Percentiles rank a stretch among this genome's conserved stretches.
Conservation (phyloP, 1,140 invertebrate genomes). For the Sinonovacula constricta region DNA sequence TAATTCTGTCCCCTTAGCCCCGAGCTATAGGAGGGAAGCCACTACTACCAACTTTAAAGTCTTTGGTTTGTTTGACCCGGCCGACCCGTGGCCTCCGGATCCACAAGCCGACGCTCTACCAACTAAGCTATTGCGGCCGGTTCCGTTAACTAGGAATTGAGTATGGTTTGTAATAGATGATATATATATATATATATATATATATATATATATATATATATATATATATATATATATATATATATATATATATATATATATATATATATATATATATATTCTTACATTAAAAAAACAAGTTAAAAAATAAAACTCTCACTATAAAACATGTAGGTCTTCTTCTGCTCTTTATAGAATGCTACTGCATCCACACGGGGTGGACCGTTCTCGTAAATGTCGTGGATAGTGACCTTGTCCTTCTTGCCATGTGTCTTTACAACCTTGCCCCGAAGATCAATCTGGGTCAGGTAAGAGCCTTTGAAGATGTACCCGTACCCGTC, state of each 20-base stretch:
- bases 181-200: no score
- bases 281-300: not conserved
- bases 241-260: not conserved
- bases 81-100: no score
- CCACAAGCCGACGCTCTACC: no score
- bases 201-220: no score
- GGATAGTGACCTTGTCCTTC: constrained; percentile 19
- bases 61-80: no score
- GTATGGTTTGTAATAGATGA: no score
- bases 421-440: constrained; percentile 26
- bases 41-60: no score
- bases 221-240: no score
- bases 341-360: not conserved
- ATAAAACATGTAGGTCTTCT: constrained; percentile 47
- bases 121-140: no score
- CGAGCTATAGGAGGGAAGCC: no score
- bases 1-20: no score
- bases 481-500: constrained; percentile 51
- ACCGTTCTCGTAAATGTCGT: constrained; percentile 35
- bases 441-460: constrained; percentile 32
- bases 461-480: constrained; percentile 6
- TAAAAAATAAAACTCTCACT: constrained; percentile 22
- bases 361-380: constrained; percentile 39
- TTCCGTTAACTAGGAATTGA: no score
- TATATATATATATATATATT: not conserved